Base-by-base conservation (phyloP, 2,888 invertebrate species). In the Diploptera punctata region DNA sequence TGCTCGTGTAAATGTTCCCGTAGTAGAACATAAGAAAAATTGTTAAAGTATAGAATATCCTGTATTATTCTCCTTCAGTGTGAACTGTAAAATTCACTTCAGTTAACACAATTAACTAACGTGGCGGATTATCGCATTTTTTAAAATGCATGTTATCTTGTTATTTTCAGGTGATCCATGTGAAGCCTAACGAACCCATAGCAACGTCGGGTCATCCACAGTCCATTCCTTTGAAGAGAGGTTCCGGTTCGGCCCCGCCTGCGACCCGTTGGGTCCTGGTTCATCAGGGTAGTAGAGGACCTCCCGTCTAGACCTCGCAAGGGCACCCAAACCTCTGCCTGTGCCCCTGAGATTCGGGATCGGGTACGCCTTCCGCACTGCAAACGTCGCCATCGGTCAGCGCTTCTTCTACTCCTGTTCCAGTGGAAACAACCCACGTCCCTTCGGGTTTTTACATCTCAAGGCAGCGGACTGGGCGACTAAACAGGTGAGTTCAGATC, bases 161-260 rank as follows among this genome's bases (percentile, higher is more conserved):
- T n/a, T n/a, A 19, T 49, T 38, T 62, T 19, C 21, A 62, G 62
- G 62, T 62, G 62, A 62, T 31, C 62, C 62, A 16, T 62, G 62
- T 21, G 38, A n/a, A 62, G 16, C 43, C 62, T 9, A 43, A 10
- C 18, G 62, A 62, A 7, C 16, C 38, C 18, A 10, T 21, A 19
- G 62, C 43, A 4, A 52, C 7, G 21, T 3, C 24, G 24, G 52
- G 52, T n/a, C 65, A 43, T 18, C 52, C 68, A 31, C 49, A 52
- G 44, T 44, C 67, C 16, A 43, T 70, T 13, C 80, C 82, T n/a
- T 79, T 87, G 26, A 86, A 90, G 70, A 82, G 91, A 60, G 91
- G 91, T 19, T 91, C 91, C 0, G 91, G 91, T n/a, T 10, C 82
- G 91, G 73, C 91, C 91, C 0, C 85, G 91, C 2, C 81, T 91